Evolutionary conservation across 2,113 vertebrate genomes (phyloP).

Genomic region (Siniperca chuatsi): DNA sequence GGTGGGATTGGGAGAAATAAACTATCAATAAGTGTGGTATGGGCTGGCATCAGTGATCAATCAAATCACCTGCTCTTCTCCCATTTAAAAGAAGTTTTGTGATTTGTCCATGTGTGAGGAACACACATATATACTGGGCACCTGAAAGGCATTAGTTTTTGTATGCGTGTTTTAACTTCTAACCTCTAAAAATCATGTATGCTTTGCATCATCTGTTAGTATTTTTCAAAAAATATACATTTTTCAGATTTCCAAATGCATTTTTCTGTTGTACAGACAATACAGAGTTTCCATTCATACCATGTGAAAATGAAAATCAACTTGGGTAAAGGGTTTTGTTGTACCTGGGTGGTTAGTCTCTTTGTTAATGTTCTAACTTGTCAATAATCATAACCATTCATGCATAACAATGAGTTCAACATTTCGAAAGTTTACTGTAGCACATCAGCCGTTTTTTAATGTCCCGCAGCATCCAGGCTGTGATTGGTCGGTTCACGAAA

Average conservation of each 20-base stretch:
- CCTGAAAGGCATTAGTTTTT: not conserved
- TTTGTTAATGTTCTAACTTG: too few species aligned
- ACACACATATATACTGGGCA: not conserved
- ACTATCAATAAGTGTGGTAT: not conserved
- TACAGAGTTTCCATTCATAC: constrained; percentile 8
- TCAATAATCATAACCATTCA: too few species aligned
- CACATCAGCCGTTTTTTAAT: too few species aligned
- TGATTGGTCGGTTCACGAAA: not conserved
- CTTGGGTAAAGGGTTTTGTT: too few species aligned
- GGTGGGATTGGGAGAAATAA: not conserved
- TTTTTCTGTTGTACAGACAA: not conserved
- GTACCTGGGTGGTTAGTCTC: too few species aligned
- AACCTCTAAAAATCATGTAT: not conserved
- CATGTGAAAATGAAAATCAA: constrained; percentile 8
- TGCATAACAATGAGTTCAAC: too few species aligned
- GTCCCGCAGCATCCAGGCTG: too few species aligned
- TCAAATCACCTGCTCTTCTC: not conserved
- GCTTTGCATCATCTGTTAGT: not conserved
- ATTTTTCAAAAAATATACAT: too few species aligned
- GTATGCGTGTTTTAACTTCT: not conserved
- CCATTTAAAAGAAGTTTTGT: not conserved
- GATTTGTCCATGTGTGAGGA: not conserved
- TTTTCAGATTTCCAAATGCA: not conserved
- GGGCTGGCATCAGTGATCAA: not conserved
- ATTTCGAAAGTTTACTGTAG: too few species aligned